Percentiles rank a stretch among this genome's conserved stretches.
Evolutionary conservation across 2,113 vertebrate species (phyloP).

Genomic region (Regulus satrapa): DNA sequence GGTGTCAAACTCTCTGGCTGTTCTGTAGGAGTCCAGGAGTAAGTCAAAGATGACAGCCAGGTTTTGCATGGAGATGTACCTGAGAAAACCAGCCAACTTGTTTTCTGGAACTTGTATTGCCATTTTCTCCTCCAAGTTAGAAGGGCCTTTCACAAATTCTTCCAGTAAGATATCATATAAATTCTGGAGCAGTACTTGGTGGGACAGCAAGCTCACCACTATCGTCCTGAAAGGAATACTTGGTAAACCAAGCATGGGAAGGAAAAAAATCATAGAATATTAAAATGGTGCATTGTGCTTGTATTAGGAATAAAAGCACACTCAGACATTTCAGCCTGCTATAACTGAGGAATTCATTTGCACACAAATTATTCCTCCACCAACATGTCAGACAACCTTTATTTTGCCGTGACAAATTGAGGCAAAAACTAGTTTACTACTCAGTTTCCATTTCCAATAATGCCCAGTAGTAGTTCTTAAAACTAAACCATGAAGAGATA

Average conservation of each 20-base stretch:
- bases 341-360: not conserved
- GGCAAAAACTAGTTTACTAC: not conserved
- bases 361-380: not conserved
- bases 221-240: constrained; percentile 96
- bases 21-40: constrained; percentile 93
- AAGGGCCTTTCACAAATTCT: constrained; percentile 89
- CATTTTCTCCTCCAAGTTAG: constrained; percentile 78
- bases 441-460: not conserved
- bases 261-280: not conserved
- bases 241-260: constrained; percentile 11
- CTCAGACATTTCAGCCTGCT: not conserved
- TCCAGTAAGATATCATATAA: constrained; percentile 92
- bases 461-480: not conserved
- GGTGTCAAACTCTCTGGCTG: constrained; percentile 93
- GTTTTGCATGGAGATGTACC: constrained; percentile 97
- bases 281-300: not conserved
- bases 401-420: not conserved
- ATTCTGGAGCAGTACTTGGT: constrained; percentile 96
- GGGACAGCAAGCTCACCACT: constrained; percentile 94
- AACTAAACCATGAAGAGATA: not conserved
- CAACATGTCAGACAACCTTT: not conserved
- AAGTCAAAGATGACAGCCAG: constrained; percentile 95
- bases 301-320: not conserved
- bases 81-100: constrained; percentile 86
- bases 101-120: constrained; percentile 75